phyloP scores from a whole-genome alignment of 1,140 invertebrate genomes.

The Solen grandis region DNA sequence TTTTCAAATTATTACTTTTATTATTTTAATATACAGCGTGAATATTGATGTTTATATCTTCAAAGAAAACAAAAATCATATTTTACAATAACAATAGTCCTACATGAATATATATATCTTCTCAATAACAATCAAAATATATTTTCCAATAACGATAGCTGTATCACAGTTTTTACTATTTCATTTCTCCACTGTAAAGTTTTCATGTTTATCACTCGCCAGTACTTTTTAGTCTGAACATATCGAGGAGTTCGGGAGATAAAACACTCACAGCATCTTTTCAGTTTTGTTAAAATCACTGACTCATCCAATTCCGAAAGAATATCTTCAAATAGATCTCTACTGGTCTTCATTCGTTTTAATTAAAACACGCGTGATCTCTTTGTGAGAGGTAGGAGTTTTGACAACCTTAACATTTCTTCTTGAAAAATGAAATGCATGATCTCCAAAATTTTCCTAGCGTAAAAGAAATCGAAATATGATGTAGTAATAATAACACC shows the following conservation, averaged over 20 bases:
- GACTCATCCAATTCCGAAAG: not conserved
- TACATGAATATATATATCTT: not conserved
- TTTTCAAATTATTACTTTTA: not conserved
- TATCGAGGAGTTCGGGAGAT: not conserved
- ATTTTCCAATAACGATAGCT: not conserved
- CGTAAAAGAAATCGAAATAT: not conserved
- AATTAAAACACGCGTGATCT: slow-evolving; percentile 12
- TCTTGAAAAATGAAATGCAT: not conserved
- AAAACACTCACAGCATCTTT: not conserved
- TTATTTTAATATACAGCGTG: not conserved
- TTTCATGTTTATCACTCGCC: too few relatives aligned
- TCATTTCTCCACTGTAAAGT: not conserved
- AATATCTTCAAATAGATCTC: slow-evolving; percentile 14
- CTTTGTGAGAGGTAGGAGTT: too few relatives aligned
- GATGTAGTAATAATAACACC: too few relatives aligned
- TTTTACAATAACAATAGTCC: not conserved
- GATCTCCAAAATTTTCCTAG: not conserved
- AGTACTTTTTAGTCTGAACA: slow-evolving; percentile 19
- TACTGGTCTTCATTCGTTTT: not conserved
- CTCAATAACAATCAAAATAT: not conserved
- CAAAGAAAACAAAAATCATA: not conserved
- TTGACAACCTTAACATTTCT: not conserved
- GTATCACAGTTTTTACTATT: slow-evolving; percentile 4
- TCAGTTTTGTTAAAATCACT: not conserved
- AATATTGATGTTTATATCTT: not conserved